Base-by-base conservation (phyloP, 2,888 invertebrate species). In the Oscheius onirici region DNA sequence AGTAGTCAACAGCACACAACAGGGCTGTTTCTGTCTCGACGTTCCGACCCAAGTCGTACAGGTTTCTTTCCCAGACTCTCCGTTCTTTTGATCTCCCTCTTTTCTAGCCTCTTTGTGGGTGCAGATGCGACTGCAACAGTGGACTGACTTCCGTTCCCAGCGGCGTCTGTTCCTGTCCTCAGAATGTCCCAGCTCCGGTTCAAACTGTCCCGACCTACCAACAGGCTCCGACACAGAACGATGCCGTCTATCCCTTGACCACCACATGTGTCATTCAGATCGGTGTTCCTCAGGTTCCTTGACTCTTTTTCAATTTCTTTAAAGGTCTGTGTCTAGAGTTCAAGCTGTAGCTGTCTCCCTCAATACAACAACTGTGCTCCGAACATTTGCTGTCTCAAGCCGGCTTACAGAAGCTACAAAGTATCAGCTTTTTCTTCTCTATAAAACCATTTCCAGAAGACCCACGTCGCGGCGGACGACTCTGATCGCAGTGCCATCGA, bases 91-190 rank as follows among this genome's bases (percentile, higher is more conserved):
- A n/a, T n/a, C n/a, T n/a, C n/a, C n/a, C n/a, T n/a, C n/a, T n/a
- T n/a, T n/a, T n/a, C n/a, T 20, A 72, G 24, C 68, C 70, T 2
- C 24, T 54, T 11, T 80, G 80, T 49, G 80, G 80, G 10, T 80
- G 80, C 52, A 20, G 52, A 49, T 80, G 80, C 26, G 73, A 80
- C 58, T 80, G 80, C 60, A 51, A 69, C 58, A 73, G 73, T 13
- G 58, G 76, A 52, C 72, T 74, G 40, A 74, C 78, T 3, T 69
- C 77, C n/a, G 72, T 77, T 34, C 80, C 80, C 0, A 73, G 70
- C 46, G 80, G 78, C 2, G 74, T 76, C 17, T 80, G 80, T 67
- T 77, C 75, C 40, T 80, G 80, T 70, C 80, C 80, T 40, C 77
- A 76, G 34, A 34, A 34, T 8, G 34, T 34, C 0, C 34, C 34